Percentiles rank a stretch among this genome's conserved stretches.
Conservation (phyloP, 2,113 vertebrate species). For the Xiphophorus hellerii region DNA sequence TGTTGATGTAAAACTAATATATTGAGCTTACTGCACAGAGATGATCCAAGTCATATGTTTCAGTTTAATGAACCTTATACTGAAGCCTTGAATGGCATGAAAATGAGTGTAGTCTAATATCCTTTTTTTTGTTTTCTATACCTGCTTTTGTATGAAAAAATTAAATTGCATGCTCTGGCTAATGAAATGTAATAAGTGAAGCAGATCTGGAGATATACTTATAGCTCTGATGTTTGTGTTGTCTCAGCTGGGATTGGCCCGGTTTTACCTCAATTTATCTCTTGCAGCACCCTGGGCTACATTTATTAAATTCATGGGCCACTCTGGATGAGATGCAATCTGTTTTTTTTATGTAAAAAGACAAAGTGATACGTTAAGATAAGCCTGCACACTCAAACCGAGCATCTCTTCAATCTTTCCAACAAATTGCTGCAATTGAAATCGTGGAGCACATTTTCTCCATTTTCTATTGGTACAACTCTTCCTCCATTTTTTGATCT, state of each 20-base stretch:
- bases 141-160: neutral
- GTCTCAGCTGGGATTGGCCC: neutral
- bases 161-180: neutral
- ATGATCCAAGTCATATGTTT: neutral
- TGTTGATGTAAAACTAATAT: neutral
- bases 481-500: conserved; percentile 18
- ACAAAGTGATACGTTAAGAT: conserved; percentile 2
- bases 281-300: neutral
- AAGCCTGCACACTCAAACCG: conserved; percentile 30
- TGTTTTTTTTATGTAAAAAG: neutral
- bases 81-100: neutral
- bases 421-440: conserved; percentile 34
- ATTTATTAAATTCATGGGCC: conserved; percentile 10
- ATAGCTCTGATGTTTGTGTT: neutral
- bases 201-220: neutral
- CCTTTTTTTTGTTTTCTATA: neutral
- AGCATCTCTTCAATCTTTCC: conserved; percentile 17
- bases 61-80: neutral
- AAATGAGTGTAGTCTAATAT: neutral
- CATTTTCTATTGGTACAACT: conserved; percentile 19
- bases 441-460: conserved; percentile 26
- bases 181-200: neutral
- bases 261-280: conserved; percentile 3
- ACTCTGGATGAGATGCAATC: neutral
- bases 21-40: neutral